Base-by-base conservation (phyloP, 2,113 vertebrate genomes). In the Porphyrio hochstetteri region DNA sequence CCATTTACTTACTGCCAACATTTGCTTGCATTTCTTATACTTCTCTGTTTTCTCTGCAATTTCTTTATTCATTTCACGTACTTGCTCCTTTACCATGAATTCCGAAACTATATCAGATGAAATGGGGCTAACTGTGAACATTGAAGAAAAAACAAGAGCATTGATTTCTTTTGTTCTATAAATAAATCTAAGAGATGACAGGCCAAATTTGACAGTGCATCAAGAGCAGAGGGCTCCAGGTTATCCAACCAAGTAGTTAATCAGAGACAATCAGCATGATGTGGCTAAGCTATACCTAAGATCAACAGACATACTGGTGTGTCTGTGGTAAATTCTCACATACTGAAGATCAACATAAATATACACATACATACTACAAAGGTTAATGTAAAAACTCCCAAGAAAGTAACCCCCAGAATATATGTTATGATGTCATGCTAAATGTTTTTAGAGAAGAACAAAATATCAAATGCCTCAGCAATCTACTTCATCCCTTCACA, bases 1-100 rank as follows among this genome's bases (percentile, higher is more conserved):
- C 10, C 86, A 52, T 75, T 93, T 95, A 98, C 98, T 98, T 98
- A 99, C 99, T 98, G 98, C 95, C 89, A 99, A 96, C 97, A 99
- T 98, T 88, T 99, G 99, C 97, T 99, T 99, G 98, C 98, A 99
- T 96, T 99, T 99, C 96, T 98, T 99, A 98, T 99, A 99, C 92
- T 99, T 99, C 95, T 99, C 99, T 87, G 98, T 98, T 97, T 98
- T 98, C 91, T 99, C 99, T 56, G 97, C 98, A 80, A 98, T 98
- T 97, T 99, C 99, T 97, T 98, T 99, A 97, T 98, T 99, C 97
- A 99, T 98, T 96, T 98, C 98, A 97, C 97, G 98, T 33, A 99
- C 97, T 97, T 99, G 99, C 75, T 98, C 98, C 96, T 99, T 99
- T 95, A 99, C 98, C 92, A 98, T 91, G 82, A 98, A 98, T 69